Conservation (phyloP, 2,888 invertebrate species). For the Portevinia maculata region DNA sequence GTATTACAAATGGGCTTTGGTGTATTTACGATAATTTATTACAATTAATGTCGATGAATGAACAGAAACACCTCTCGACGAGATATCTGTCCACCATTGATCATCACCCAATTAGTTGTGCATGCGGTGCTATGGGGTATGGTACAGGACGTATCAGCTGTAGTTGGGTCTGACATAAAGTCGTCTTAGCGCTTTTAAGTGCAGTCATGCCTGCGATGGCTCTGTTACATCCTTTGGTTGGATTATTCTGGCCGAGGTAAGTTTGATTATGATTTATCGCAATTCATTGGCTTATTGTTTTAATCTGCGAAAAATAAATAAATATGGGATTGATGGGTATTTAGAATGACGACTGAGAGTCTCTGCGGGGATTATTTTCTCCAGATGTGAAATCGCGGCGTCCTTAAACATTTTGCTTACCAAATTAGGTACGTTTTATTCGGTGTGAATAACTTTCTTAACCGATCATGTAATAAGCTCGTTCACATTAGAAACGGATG, state of each 20-base stretch:
- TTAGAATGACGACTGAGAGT: too few relatives aligned
- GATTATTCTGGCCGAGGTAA: background rate
- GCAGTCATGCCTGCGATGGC: constrained; percentile 9
- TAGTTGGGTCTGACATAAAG: constrained; percentile 61
- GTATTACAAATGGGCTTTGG: constrained; percentile 57
- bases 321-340: too few relatives aligned
- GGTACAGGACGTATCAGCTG: constrained; percentile 43
- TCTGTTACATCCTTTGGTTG: background rate
- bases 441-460: too few relatives aligned
- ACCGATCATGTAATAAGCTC: too few relatives aligned
- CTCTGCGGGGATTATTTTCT: too few relatives aligned
- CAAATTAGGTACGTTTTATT: too few relatives aligned
- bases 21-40: constrained; percentile 66
- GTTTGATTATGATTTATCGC: constrained; percentile 70
- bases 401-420: too few relatives aligned
- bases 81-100: constrained; percentile 66
- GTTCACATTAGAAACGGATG: too few relatives aligned
- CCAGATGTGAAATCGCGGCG: too few relatives aligned
- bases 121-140: background rate
- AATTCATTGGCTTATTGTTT: constrained; percentile 31
- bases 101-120: constrained; percentile 72
- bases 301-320: too few relatives aligned
- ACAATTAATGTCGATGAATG: constrained; percentile 61
- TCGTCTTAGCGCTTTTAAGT: constrained; percentile 62
- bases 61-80: constrained; percentile 32